phyloP scores from a whole-genome alignment of 2,113 vertebrate species.

The Chrysemys picta region DNA sequence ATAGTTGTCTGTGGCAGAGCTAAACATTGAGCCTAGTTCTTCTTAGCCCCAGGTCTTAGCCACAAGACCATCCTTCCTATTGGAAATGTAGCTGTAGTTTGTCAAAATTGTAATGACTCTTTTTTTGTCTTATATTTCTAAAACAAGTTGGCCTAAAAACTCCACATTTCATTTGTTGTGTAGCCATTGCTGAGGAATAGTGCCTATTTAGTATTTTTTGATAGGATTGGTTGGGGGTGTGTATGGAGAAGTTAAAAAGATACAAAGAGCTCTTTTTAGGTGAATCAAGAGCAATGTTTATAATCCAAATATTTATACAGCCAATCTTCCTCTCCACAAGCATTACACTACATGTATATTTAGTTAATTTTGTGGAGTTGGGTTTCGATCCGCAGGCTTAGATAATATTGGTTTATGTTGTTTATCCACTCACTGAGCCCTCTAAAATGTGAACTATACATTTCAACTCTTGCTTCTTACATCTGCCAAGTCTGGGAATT shows the following conservation, averaged over 20 bases:
- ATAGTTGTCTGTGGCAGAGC: not conserved
- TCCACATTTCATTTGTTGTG: not conserved
- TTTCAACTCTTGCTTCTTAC: not conserved
- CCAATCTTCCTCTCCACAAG: rapidly evolving
- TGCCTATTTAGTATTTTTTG: not conserved
- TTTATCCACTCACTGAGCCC: not conserved
- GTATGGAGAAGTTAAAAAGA: not conserved
- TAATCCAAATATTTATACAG: not conserved
- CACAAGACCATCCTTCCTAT: not conserved
- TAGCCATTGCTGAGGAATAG: not conserved
- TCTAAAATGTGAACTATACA: not conserved
- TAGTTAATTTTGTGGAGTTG: not conserved
- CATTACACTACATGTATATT: rapidly evolving
- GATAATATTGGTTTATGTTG: not conserved
- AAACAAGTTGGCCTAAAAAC: not conserved
- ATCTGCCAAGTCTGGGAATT: not conserved
- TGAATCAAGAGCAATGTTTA: not conserved
- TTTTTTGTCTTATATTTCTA: not conserved
- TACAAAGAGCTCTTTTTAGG: not conserved
- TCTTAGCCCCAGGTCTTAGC: not conserved
- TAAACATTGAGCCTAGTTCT: not conserved
- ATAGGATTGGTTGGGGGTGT: not conserved
- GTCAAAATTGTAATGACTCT: not conserved
- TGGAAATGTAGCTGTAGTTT: not conserved
- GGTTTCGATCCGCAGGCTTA: not conserved